Percentiles rank a stretch among this genome's conserved stretches.
These are phyloP conservation scores for Cerastis rubricosa DNA, from an alignment of 2,888 invertebrate genomes.

Conservation along the genomic window DNA sequence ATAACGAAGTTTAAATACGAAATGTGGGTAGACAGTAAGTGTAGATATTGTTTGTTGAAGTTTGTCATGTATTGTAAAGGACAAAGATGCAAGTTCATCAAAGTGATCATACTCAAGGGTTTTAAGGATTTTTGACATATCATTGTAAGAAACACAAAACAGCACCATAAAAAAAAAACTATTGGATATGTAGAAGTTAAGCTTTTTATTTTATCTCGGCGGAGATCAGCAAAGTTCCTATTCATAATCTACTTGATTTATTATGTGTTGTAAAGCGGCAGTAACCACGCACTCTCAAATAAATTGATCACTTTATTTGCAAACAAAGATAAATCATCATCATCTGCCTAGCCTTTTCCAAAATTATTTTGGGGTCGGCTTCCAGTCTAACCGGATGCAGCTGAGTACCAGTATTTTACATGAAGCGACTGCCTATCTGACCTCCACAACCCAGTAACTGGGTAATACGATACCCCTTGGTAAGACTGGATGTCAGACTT, in stretches of 20 bases:
- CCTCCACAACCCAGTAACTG: too few relatives aligned
- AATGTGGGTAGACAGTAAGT: constrained; percentile 6
- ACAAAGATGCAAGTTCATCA: rapidly evolving
- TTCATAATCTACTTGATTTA: background rate
- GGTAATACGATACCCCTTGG: too few relatives aligned
- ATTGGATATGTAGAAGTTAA: background rate
- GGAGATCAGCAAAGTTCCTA: background rate
- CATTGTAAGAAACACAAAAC: background rate
- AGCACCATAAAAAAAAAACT: background rate
- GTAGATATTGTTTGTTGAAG: background rate
- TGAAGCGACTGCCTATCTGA: too few relatives aligned
- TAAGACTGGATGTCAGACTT: too few relatives aligned
- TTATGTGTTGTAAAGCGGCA: background rate
- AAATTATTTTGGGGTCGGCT: too few relatives aligned
- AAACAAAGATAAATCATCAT: background rate
- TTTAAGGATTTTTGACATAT: background rate
- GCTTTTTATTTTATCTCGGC: background rate
- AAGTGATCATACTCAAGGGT: background rate
- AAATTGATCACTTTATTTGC: background rate
- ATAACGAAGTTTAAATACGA: constrained; percentile 12
- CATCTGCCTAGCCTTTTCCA: too few relatives aligned
- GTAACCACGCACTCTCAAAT: background rate
- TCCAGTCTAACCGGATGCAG: too few relatives aligned
- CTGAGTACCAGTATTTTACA: too few relatives aligned
- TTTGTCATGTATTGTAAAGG: background rate